Percentiles rank a stretch among this genome's conserved stretches.
These are phyloP conservation scores for Elymnias hypermnestra DNA, from an alignment of 1,140 invertebrate genomes.

Conservation along the genomic window DNA sequence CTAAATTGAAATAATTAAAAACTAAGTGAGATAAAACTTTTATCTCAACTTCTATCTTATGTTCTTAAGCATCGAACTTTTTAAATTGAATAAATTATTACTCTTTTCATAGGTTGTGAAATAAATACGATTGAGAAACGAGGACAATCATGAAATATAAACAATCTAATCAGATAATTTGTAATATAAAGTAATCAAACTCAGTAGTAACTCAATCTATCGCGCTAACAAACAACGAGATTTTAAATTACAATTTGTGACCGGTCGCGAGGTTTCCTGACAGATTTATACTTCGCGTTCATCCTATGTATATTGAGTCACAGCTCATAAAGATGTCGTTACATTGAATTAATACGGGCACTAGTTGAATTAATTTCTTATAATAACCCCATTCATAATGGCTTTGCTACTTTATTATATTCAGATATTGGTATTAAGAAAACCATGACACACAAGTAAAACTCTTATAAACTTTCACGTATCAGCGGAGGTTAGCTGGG, in stretches of 20 bases:
- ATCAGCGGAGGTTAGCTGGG: too few relatives aligned
- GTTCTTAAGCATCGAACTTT: too few relatives aligned
- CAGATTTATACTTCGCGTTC: slow-evolving; percentile 63
- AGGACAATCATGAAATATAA: too few relatives aligned
- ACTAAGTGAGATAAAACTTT: too few relatives aligned
- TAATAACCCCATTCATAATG: slow-evolving; percentile 18
- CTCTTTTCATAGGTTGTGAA: too few relatives aligned
- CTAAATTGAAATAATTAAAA: too few relatives aligned
- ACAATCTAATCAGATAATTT: too few relatives aligned
- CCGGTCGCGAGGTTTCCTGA: slow-evolving; percentile 52
- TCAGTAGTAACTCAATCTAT: slow-evolving; percentile 16
- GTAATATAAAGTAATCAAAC: too few relatives aligned
- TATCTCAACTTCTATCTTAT: too few relatives aligned
- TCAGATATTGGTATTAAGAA: neutral
- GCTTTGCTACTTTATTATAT: slow-evolving; percentile 15
- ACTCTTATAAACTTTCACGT: too few relatives aligned
- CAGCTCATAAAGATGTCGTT: slow-evolving; percentile 67
- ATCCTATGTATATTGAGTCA: slow-evolving; percentile 62
- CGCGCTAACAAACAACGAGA: slow-evolving; percentile 37
- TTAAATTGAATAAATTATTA: too few relatives aligned
- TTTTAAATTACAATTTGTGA: slow-evolving; percentile 67
- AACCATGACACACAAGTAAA: neutral
- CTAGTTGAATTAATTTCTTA: slow-evolving; percentile 30
- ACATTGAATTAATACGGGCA: slow-evolving; percentile 52
- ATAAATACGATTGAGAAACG: too few relatives aligned